Percentiles rank a stretch among this genome's conserved stretches.
These are phyloP conservation scores for Falco peregrinus DNA, from an alignment of 2,797 vertebrate genomes.

Conservation along the genomic window DNA sequence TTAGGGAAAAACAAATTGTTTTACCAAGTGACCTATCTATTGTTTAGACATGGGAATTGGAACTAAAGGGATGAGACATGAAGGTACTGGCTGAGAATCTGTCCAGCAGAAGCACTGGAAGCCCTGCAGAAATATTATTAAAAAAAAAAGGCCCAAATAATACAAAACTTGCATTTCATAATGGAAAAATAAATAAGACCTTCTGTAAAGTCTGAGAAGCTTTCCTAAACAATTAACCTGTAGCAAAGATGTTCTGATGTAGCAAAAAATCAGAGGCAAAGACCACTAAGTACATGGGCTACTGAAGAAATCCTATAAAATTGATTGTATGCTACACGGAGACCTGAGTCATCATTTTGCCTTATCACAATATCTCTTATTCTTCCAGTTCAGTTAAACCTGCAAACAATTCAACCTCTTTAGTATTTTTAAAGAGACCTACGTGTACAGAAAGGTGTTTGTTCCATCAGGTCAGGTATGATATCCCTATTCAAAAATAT, in stretches of 20 bases:
- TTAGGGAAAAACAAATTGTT: background rate
- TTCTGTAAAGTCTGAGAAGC: background rate
- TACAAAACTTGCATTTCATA: background rate
- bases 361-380: background rate
- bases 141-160: background rate
- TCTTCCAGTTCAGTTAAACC: background rate
- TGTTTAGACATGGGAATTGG: background rate
- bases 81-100: background rate
- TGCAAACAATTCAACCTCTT: background rate
- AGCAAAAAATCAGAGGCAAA: background rate
- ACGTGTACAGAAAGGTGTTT: background rate
- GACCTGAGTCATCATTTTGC: background rate
- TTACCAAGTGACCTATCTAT: background rate
- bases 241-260: background rate
- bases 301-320: background rate
- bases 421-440: constrained; percentile 1
- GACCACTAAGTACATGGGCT: background rate
- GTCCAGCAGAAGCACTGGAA: background rate
- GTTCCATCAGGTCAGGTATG: background rate
- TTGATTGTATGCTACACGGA: background rate
- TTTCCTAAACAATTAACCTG: background rate
- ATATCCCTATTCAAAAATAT: background rate
- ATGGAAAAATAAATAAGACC: background rate
- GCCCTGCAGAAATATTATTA: background rate
- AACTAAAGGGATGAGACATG: background rate